Base-by-base conservation (phyloP, 2,888 invertebrate genomes). In the Microplitis manilae region DNA sequence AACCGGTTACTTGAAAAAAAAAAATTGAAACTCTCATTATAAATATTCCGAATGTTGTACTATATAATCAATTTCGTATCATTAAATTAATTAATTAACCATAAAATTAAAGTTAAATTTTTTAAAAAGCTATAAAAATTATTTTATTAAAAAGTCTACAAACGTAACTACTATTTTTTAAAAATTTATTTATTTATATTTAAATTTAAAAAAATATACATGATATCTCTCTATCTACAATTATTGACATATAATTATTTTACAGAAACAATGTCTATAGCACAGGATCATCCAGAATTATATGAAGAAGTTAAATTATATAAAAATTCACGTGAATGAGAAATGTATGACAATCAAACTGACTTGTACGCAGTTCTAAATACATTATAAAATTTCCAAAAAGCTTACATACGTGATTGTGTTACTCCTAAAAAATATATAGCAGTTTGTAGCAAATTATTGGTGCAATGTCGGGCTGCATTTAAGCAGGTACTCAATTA, bases 321-420 rank as follows among this genome's bases (percentile, higher is more conserved):
- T 89, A 94, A 96, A 89, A 98, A 97, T 92, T 96, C 98, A 1
- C 93, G 98, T 83, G 98, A 99, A 91, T 94, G 98, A 86, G 98
- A 98, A 92, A 98, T 97, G 93, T 97, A 97, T 90, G 99, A 99
- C 89, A 99, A 98, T 90, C 95, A 98, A 94, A 98, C 98, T 0
- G 98, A 99, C 91, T 91, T 99, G 75, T 99, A 97, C 89, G 98
- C 99, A 0, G 97, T 99, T 2, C 96, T 99, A 62, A 98, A 98
- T 90, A 99, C 99, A 0, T 91, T 99, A 5, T 99, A 99, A 89
- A 97, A 98, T 88, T 91, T 99, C 77, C 99, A 99, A 90, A 99
- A 99, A 89, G 99, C 99, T 0, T 99, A 99, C 90, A 98, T 99
- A 89, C 93, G 98, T 80, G 99, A 99, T 90, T 96, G 97, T 88